Conservation (phyloP, 2,797 vertebrate species). For the Crax fasciolata region DNA sequence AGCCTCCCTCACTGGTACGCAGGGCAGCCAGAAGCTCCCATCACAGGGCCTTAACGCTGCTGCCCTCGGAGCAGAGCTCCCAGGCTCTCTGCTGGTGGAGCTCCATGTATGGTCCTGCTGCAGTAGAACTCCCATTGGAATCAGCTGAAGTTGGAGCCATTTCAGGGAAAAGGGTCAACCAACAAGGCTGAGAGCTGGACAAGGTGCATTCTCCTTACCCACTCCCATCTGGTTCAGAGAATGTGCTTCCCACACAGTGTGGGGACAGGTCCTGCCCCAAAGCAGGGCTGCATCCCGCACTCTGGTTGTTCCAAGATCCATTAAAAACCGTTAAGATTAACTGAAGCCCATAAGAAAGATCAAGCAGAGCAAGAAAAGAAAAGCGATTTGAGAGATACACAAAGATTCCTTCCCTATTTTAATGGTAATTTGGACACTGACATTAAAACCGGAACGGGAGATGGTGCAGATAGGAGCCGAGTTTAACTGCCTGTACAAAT, state of each 20-base stretch:
- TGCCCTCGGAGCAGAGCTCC: neutral
- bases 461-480: neutral
- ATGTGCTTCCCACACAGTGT: neutral
- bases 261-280: neutral
- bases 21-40: neutral
- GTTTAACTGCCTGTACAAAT: constrained; percentile 60
- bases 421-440: neutral
- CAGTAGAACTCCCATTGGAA: neutral
- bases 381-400: neutral
- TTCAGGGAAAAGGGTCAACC: neutral
- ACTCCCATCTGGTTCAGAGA: neutral
- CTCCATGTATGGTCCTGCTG: neutral
- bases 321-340: neutral
- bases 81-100: neutral
- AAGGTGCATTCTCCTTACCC: neutral
- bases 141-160: neutral
- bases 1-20: neutral
- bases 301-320: neutral
- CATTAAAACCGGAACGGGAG: constrained; percentile 18
- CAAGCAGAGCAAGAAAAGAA: neutral
- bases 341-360: neutral
- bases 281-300: neutral
- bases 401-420: neutral
- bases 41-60: neutral
- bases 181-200: neutral